phyloP scores from a whole-genome alignment of 1,140 invertebrate species.

The Amphibalanus amphitrite region DNA sequence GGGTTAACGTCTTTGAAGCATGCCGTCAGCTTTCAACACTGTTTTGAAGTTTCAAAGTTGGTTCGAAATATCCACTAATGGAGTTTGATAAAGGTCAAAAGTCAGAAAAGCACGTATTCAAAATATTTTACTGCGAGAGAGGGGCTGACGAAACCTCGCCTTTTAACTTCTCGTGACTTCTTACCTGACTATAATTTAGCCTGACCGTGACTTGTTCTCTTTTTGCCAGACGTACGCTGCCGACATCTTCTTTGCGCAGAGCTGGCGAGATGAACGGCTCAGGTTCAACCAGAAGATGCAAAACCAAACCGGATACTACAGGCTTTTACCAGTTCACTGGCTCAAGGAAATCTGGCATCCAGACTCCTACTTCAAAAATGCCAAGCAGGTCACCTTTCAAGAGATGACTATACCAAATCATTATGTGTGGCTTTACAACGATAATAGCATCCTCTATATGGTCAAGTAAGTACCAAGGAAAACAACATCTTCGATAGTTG shows the following conservation, averaged over 20 bases:
- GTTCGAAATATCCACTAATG: too few species aligned
- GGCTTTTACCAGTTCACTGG: slow-evolving; percentile 21
- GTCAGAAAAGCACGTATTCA: too few species aligned
- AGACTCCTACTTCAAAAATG: slow-evolving; percentile 35
- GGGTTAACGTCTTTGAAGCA: too few species aligned
- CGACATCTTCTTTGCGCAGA: slow-evolving; percentile 80
- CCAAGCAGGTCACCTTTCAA: slow-evolving; percentile 78
- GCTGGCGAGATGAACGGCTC: slow-evolving; percentile 75
- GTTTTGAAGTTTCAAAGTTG: too few species aligned
- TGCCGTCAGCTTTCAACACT: too few species aligned
- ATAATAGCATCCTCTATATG: slow-evolving; percentile 25
- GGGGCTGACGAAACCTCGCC: too few species aligned
- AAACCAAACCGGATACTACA: slow-evolving; percentile 77
- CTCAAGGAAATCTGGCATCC: slow-evolving; percentile 64
- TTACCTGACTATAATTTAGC: too few species aligned
- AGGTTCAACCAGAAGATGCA: slow-evolving; percentile 36
- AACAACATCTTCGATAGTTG: too few species aligned
- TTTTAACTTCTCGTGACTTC: too few species aligned
- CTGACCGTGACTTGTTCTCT: slow-evolving; percentile 6
- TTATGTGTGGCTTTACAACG: slow-evolving; percentile 25
- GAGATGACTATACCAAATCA: slow-evolving; percentile 88
- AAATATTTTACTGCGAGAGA: too few species aligned
- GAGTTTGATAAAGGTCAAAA: too few species aligned
- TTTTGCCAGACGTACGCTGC: slow-evolving; percentile 59
- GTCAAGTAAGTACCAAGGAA: slow-evolving; percentile 25